Conservation (phyloP, 2,113 vertebrate species). For the Thalassoma bifasciatum region DNA sequence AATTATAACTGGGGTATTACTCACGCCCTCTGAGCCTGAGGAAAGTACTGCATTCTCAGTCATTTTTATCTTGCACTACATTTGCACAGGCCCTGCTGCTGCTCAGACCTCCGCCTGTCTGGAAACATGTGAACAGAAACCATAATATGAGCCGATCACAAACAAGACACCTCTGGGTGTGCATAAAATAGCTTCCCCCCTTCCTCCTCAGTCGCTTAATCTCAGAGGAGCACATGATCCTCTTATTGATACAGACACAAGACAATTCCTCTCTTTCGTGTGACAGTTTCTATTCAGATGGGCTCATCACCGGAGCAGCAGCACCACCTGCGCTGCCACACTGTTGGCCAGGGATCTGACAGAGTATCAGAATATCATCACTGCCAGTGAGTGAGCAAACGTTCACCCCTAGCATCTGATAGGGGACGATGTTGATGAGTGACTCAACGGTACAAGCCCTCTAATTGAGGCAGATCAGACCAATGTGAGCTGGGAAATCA, state of each 20-base stretch:
- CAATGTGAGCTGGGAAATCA: conserved; percentile 55
- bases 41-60: conserved; percentile 67
- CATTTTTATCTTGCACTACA: conserved; percentile 63
- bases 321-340: conserved; percentile 61
- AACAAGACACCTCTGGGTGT: background rate
- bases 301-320: conserved; percentile 47
- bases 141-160: conserved; percentile 23
- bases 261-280: conserved; percentile 47
- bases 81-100: conserved; percentile 48
- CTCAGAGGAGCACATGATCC: conserved; percentile 28
- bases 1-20: conserved; percentile 80
- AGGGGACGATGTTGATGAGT: conserved; percentile 68
- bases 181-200: background rate
- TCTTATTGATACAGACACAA: conserved; percentile 52
- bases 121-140: conserved; percentile 5
- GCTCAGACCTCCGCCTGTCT: conserved; percentile 34
- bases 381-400: conserved; percentile 69
- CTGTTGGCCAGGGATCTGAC: conserved; percentile 70
- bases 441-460: conserved; percentile 64
- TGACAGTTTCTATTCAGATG: conserved; percentile 48
- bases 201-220: conserved; percentile 36
- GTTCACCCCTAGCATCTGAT: conserved; percentile 72
- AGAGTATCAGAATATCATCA: conserved; percentile 65
- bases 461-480: conserved; percentile 68
- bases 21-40: conserved; percentile 71